Evolutionary conservation across 2,797 vertebrate species (phyloP).

Genomic region (Naso thynnoides): DNA sequence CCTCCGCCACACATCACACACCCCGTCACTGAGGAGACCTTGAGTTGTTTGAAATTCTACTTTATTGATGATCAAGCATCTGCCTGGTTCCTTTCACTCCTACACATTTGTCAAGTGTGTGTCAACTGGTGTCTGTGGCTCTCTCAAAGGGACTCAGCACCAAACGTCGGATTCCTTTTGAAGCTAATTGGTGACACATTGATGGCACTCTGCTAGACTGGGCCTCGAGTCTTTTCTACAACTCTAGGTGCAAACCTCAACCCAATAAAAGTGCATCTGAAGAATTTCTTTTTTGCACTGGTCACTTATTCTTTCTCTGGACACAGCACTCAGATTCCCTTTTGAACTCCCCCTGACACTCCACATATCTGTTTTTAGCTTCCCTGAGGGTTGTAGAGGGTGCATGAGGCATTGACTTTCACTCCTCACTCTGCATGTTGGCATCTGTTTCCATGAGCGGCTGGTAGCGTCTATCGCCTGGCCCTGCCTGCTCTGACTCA

Average conservation of each 20-base stretch:
- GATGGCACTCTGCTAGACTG: conserved; percentile 9
- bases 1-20: conserved; percentile 14
- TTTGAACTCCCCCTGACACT: conserved; percentile 66
- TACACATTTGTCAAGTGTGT: conserved; percentile 35
- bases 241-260: conserved; percentile 1
- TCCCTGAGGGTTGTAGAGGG: conserved; percentile 45
- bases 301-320: conserved; percentile 8
- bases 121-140: conserved; percentile 34
- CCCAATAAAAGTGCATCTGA: conserved; percentile 15
- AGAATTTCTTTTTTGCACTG: background rate
- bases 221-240: background rate
- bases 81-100: conserved; percentile 19
- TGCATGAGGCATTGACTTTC: conserved; percentile 69
- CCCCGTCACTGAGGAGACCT: conserved; percentile 7
- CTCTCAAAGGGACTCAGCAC: background rate
- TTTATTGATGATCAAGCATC: conserved; percentile 21
- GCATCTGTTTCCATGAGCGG: conserved; percentile 60
- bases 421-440: conserved; percentile 55
- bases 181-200: conserved; percentile 42
- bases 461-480: conserved; percentile 37
- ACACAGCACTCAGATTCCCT: conserved; percentile 38
- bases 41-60: conserved; percentile 11
- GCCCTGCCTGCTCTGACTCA: conserved; percentile 54
- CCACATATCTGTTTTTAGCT: conserved; percentile 68
- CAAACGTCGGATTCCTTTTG: conserved; percentile 32